A percentile compares a stretch with the other conserved stretches of the same genome.
Evolutionary conservation across 2,888 invertebrate genomes (phyloP).

Genomic region (Yponomeuta plumbellus): DNA sequence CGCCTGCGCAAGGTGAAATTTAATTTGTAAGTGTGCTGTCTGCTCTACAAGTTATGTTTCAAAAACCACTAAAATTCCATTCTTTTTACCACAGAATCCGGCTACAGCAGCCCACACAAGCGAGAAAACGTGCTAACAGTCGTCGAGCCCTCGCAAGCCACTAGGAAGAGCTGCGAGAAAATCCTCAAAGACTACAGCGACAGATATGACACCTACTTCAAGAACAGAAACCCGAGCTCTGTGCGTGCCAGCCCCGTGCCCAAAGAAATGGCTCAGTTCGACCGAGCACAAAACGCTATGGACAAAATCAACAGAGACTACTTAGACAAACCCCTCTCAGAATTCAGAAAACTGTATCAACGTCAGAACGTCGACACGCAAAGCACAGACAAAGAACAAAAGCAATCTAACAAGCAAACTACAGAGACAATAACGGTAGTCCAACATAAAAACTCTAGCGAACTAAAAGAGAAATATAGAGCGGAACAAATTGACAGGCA

Average conservation of each 20-base stretch:
- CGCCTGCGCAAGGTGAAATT: too few species aligned
- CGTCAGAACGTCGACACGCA: slow-evolving; percentile 14
- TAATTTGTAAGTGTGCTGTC: too few species aligned
- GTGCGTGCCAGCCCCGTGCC: slow-evolving; percentile 38
- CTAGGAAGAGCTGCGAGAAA: slow-evolving; percentile 37
- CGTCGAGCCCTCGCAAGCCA: background rate
- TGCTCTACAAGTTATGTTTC: too few species aligned
- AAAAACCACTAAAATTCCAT: background rate
- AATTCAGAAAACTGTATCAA: slow-evolving; percentile 57
- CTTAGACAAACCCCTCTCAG: slow-evolving; percentile 51
- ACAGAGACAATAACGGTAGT: background rate
- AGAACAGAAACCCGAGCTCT: slow-evolving; percentile 32
- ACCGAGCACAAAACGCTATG: slow-evolving; percentile 22
- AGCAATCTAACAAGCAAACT: background rate
- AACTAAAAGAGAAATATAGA: slow-evolving; percentile 22
- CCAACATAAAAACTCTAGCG: slow-evolving; percentile 15
- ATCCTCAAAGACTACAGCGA: slow-evolving; percentile 46
- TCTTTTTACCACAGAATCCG: background rate
- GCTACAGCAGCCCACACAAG: background rate
- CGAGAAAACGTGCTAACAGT: background rate
- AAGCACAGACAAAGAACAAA: slow-evolving; percentile 6
- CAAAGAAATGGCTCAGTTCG: slow-evolving; percentile 23
- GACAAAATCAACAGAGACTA: slow-evolving; percentile 32
- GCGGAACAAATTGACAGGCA: slow-evolving; percentile 26
- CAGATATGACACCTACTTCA: slow-evolving; percentile 34